These are phyloP conservation scores for Patiria miniata DNA, from an alignment of 35 echinoderm and acorn worm genomes.

Conservation along the genomic window DNA sequence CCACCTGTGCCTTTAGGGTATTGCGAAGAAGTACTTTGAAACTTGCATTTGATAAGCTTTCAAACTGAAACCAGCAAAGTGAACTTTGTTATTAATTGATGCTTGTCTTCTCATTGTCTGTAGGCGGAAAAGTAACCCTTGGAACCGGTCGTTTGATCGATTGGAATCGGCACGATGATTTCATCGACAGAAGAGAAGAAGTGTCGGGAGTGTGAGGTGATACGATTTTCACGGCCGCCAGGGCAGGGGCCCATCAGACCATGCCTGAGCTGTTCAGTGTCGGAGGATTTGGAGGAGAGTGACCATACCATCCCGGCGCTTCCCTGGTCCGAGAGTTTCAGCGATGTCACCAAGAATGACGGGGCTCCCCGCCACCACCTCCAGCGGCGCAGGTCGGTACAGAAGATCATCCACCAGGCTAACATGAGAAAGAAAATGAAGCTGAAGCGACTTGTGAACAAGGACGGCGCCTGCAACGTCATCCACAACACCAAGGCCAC, in stretches of 20 bases:
- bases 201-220: slow-evolving; percentile 29
- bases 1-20: no score
- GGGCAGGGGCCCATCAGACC: background rate
- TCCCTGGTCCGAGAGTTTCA: slow-evolving; percentile 22
- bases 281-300: background rate
- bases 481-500: slow-evolving; percentile 40
- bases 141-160: background rate
- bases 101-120: no score
- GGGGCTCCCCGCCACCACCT: background rate
- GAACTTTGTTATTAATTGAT: no score
- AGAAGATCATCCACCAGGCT: slow-evolving; percentile 54
- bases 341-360: background rate
- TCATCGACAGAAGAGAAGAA: slow-evolving; percentile 2
- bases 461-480: slow-evolving; percentile 85
- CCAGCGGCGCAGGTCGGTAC: slow-evolving; percentile 57
- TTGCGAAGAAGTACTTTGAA: no score
- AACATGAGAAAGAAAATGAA: slow-evolving; percentile 67
- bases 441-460: slow-evolving; percentile 81
- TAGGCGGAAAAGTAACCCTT: background rate
- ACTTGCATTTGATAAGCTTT: no score
- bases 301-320: background rate
- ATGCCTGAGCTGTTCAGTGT: slow-evolving; percentile 13
- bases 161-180: background rate
- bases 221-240: background rate
- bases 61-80: no score